Base-by-base conservation (phyloP, 2,797 vertebrate species). In the Leptatherina wallacei region DNA sequence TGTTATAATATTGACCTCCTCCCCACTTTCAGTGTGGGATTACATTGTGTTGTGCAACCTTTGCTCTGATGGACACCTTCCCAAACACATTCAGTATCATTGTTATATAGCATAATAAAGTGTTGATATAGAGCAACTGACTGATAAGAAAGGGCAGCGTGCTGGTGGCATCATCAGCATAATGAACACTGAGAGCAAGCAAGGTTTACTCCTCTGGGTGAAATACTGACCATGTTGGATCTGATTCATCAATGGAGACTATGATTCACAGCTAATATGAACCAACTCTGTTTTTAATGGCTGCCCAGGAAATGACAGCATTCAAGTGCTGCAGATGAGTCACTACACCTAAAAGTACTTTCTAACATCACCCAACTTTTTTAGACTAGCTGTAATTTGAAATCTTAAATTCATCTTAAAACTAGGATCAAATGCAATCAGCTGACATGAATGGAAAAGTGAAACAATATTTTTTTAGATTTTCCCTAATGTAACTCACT, bases 191-290 rank as follows among this genome's bases (percentile, higher is more conserved):
- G 5, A 40, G 40, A 61, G 32, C 33, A 38, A 58, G 24, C 24
- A n/a, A 13, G 22, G 24, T 35, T 59, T 3, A 1, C 18, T 58
- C 49, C 29, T 62, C 27, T 32, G 54, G n/a, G 24, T 47, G 67
- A 66, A 49, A 14, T 8, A 61, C 27, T 40, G 56, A 69, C 57
- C 73, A 68, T 30, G 55, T 35, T 35, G 33, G 61, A 32, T 73
- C 29, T 52, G 70, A 80, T 62, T 88, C 71, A 80, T 81, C 68
- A 29, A 8, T 7, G 22, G 61, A 78, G 67, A 36, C 42, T 74
- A 33, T 85, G 86, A 89, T 75, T 89, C 89, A 82, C 61, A 29
- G 6, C 22, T 78, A 69, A 77, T 84, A 81, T 38, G 4, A 56
- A 76, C 59, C 57, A 57, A 14, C 71, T 33, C 30, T 52, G 27